Base-by-base conservation (phyloP, 2,797 vertebrate genomes). In the Pteronotus mesoamericanus region DNA sequence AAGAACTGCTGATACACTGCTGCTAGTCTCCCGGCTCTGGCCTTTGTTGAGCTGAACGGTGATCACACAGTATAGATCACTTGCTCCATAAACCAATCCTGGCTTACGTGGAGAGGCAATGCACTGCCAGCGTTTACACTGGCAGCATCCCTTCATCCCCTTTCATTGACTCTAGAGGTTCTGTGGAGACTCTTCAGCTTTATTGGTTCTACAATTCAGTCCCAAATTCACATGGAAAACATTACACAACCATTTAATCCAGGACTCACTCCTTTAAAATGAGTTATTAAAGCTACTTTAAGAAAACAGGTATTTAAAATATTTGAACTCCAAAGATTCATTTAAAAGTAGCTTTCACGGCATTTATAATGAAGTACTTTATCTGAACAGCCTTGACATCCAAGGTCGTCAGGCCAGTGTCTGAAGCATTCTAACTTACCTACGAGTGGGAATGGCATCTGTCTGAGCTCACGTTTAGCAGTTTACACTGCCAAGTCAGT, bases 1-100 rank as follows among this genome's bases (percentile, higher is more conserved):
- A 94, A 97, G 98, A 98, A 98, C 86, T 98, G 98, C 98, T 98
- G 98, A 98, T 96, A 97, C 94, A 95, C 84, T 89, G 95, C 97
- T 96, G 97, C 94, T 95, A 24, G 98, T 98, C 94, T 97, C 98
- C 95, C 26, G 64, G 97, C 97, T 98, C 97, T 87, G 97, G 98
- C 90, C 96, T 97, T 96, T 97, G 97, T 96, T 96, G 89, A 29
- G 96, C 97, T 95, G 98, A 98, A 96, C 98, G 98, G 98, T 98
- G 98, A 98, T 97, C 74, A 24, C 97, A 98, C 97, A 97, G 93
- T 96, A 98, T n/a, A 98, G 97, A 98, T 97, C 69, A 74, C 96
- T 98, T 71, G 34, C 87, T 95, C 96, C 87, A 80, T 69, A 84
- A 94, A 93, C 80, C 34, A 37, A 44, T 59, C 93, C 78, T 3